These are phyloP conservation scores for Acrobasis repandana DNA, from an alignment of 2,888 invertebrate genomes.

Conservation along the genomic window DNA sequence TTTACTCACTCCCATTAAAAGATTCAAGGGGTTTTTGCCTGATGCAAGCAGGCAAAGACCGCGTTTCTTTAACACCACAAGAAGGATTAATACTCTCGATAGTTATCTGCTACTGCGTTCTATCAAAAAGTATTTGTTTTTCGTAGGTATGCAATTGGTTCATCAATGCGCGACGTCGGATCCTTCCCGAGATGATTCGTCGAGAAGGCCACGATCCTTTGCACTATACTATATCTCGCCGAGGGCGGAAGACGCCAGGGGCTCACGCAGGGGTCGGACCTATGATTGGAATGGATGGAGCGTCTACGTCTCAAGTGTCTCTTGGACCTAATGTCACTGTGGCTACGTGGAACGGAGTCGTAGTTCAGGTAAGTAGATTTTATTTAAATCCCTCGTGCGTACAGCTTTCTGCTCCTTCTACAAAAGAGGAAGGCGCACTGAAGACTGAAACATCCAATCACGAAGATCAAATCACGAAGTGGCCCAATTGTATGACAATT, in stretches of 20 bases:
- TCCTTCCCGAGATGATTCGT: conserved; percentile 95
- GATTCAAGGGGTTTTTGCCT: no score
- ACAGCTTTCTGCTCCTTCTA: no score
- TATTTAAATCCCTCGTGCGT: neutral
- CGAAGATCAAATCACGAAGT: no score
- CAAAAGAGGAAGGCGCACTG: no score
- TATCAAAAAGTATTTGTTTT: neutral
- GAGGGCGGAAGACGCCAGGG: conserved; percentile 88
- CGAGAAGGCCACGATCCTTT: conserved; percentile 95
- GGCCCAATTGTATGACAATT: no score
- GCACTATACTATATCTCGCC: conserved; percentile 94
- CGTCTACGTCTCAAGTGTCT: conserved; percentile 52
- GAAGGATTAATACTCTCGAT: no score
- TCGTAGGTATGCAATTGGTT: conserved; percentile 95
- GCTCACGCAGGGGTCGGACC: conserved; percentile 47
- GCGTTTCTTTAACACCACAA: no score
- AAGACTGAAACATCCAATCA: no score
- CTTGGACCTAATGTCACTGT: conserved; percentile 52
- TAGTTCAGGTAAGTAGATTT: conserved; percentile 57
- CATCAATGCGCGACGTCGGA: conserved; percentile 95
- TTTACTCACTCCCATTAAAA: no score
- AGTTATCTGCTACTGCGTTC: no score
- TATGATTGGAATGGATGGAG: conserved; percentile 47
- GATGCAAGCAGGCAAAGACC: no score
- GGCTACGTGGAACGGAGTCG: conserved; percentile 66